Evolutionary conservation across 64 coral and sea anemone species (phyloP), one percentile per base, ranked within the genome.

Genomic region (Pachyseris speciosa): DNA sequence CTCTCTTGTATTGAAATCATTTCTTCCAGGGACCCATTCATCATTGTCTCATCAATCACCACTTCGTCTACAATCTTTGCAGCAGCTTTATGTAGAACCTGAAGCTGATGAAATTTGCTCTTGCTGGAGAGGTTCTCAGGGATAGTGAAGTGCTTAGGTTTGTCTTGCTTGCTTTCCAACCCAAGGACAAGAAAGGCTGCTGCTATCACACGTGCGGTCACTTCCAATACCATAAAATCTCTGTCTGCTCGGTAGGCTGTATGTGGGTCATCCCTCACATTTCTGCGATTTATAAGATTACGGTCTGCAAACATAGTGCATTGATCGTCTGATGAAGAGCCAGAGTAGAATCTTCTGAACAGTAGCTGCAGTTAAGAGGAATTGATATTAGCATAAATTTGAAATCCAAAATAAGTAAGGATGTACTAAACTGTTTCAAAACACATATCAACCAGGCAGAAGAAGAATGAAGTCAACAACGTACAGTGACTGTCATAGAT

Each of bases 1-100:
- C 19, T 58, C 26, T 90, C 93, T 59, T 90, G 80, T 33, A 45
- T 37, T 8, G 80, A 58, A 11, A 94, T 30, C 22, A 94, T 68
- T 15, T 32, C 32, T 28, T 86, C 52, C 16, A 90, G 24, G 37
- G 78, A 6, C 3, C 58, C 12, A 78, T 76, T 31, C 33, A 90
- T 20, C 22, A 3, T 55, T 29, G 25, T 73, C 17, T 74, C 20
- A 12, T 61, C 48, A 61, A 89, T 75, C 60, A 90, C 19, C 4
- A 53, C 50, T 36, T 37, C 53, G n/a, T 94, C 93, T 76, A 85
- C 80, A 39, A 94, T 45, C 7, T 36, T 22, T 39, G 51, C 67
- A 27, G 93, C 51, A 63, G 43, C 93, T 85, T 86, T 72, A n/a
- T 75, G 65, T 34, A 94, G 55, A 24, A 78, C 44, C 45, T 63